These are phyloP conservation scores for Sceloporus undulatus DNA, from an alignment of 2,113 vertebrate species.

Conservation along the genomic window DNA sequence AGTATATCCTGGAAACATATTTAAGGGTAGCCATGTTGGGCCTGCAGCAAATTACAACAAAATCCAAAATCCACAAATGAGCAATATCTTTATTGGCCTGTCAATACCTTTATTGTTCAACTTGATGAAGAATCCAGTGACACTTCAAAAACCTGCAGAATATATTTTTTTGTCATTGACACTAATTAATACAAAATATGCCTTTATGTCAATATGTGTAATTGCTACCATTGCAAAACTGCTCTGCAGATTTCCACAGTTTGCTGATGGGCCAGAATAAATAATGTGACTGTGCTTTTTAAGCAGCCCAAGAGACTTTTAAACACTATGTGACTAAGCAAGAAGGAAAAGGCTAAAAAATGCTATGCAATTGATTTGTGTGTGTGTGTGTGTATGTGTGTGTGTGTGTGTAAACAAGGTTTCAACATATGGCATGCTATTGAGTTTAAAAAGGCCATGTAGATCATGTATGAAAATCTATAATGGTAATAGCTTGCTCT, in stretches of 20 bases:
- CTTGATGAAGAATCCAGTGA: no score
- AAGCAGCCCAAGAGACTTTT: not conserved
- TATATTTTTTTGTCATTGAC: fast-evolving
- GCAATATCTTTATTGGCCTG: no score
- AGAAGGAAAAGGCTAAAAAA: not conserved
- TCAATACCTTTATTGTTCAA: no score
- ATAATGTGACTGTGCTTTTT: not conserved
- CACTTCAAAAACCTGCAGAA: no score
- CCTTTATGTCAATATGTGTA: not conserved
- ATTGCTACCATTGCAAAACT: slow-evolving; percentile 23
- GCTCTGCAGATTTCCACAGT: not conserved
- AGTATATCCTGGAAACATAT: no score
- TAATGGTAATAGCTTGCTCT: not conserved
- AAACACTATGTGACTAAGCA: not conserved
- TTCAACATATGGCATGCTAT: not conserved
- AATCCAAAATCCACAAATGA: no score
- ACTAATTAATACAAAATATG: slow-evolving; percentile 9
- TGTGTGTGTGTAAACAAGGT: no score
- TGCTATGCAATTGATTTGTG: not conserved
- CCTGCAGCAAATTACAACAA: no score
- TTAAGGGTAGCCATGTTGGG: no score
- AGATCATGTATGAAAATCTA: not conserved
- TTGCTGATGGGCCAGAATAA: not conserved
- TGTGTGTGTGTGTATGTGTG: no score
- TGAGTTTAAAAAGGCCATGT: not conserved